Evolutionary conservation across 2,113 vertebrate genomes (phyloP).

Genomic region (Pleuronectes platessa): DNA sequence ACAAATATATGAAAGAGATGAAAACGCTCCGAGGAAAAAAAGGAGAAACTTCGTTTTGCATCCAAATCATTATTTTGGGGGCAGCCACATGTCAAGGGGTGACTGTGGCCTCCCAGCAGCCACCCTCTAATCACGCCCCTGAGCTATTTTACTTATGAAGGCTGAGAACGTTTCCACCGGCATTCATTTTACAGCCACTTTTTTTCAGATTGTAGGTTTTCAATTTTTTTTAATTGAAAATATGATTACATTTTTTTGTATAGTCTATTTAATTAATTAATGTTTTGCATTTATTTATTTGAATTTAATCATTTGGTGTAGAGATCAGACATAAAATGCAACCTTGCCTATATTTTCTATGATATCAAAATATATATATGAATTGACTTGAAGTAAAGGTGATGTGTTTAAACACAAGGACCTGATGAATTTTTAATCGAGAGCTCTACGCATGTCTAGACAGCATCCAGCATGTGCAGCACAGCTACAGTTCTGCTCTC

Average conservation of each 20-base stretch:
- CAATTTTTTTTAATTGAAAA: background rate
- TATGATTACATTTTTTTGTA: background rate
- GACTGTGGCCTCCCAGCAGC: conserved; percentile 44
- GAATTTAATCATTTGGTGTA: background rate
- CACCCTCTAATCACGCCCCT: conserved; percentile 64
- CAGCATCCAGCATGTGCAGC: background rate
- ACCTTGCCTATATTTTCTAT: background rate
- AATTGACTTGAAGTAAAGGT: conserved; percentile 24
- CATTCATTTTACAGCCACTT: conserved; percentile 20
- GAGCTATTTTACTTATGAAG: conserved; percentile 59
- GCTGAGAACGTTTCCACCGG: conserved; percentile 32
- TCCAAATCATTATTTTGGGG: conserved; percentile 62
- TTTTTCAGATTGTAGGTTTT: background rate
- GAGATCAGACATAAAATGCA: background rate
- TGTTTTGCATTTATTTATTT: background rate
- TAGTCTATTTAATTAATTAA: background rate
- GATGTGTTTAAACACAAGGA: conserved; percentile 34
- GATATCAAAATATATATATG: background rate
- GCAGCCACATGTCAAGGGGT: conserved; percentile 60
- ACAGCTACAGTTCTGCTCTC: background rate
- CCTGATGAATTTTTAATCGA: conserved; percentile 67
- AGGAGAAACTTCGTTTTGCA: conserved; percentile 46
- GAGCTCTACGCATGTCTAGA: conserved; percentile 48
- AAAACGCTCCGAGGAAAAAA: conserved; percentile 15
- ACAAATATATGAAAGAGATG: conserved; percentile 11